Percentiles rank a stretch among this genome's conserved stretches.
phyloP scores from a whole-genome alignment of 2,113 vertebrate species.

The Microcebus murinus region DNA sequence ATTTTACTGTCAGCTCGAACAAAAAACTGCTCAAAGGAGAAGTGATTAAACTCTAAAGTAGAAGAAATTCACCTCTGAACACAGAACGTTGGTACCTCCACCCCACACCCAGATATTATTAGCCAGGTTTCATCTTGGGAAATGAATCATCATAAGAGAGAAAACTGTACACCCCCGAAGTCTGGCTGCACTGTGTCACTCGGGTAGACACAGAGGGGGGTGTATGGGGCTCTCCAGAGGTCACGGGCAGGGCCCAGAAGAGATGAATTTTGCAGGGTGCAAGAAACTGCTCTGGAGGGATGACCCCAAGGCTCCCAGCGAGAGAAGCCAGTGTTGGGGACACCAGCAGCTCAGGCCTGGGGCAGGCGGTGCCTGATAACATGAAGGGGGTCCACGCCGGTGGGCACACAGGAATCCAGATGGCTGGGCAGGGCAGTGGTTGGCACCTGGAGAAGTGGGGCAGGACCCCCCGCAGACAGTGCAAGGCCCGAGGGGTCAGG shows the following conservation, averaged over 20 bases:
- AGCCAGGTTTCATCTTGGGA: background rate
- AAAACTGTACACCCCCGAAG: background rate
- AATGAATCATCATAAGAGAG: conserved; percentile 45
- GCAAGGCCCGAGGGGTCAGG: background rate
- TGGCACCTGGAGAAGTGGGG: background rate
- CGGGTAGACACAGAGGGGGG: background rate
- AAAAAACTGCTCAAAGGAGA: background rate
- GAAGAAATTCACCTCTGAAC: conserved; percentile 29
- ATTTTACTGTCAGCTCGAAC: conserved; percentile 10
- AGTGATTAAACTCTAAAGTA: background rate
- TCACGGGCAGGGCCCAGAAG: background rate
- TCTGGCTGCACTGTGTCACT: background rate
- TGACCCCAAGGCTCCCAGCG: background rate
- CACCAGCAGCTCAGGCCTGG: background rate
- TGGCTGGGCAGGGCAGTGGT: background rate
- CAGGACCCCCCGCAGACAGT: accelerated
- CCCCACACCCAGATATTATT: background rate
- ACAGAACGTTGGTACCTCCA: background rate
- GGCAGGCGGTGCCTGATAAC: background rate
- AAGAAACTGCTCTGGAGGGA: background rate
- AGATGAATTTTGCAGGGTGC: background rate
- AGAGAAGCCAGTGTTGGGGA: background rate
- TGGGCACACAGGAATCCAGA: background rate
- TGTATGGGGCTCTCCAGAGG: background rate
- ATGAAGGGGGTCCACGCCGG: background rate